Evolutionary conservation across 2,888 invertebrate species (phyloP), one percentile per base, ranked within the genome.

Genomic region (Ophioninae sp.): DNA sequence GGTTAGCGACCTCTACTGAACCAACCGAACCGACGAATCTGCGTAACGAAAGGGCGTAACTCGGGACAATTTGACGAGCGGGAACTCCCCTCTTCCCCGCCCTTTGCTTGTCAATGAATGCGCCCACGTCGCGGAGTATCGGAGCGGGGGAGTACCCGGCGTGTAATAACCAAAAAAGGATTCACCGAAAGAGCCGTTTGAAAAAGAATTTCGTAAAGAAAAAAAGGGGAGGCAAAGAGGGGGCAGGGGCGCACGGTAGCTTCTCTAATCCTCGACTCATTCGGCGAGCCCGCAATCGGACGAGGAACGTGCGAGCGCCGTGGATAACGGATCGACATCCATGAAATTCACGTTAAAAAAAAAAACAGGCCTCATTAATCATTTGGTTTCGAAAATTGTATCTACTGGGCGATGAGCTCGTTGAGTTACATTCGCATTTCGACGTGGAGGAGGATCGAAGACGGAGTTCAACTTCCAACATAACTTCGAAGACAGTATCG

Each of bases 261-360:
- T 65, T 75, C 2, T 79, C 20, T 44, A 80, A 83, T 79, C 44
- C 61, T 17, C 10, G 67, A 72, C 62, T 79, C 56, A 39, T 50
- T 8, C 50, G 17, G 44, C 77, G 73, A 80, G 41, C 64, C 73
- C 39, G 64, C 56, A 64, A 72, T 76, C 65, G 23, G 50, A 75
- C 72, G 61, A 62, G 67, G 20, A 79, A 76, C 39, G 67, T 30
- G 2, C 64, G 23, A 30, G 56, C 73, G 7, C 20, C 7, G 21
- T 59, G 20, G 10, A 57, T 41, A 62, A 68, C 37, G 72, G 73
- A 77, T 80, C 68, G 76, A 80, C 80, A 64, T 68, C 69, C 68
- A 83, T 83, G 73, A 77, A 77, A 83, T 64, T 68, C 76, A 64
- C 77, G 68, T 77, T 77, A 80, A 75, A 74, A 73, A 70, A 41